These are phyloP conservation scores for Grus americana DNA, from an alignment of 2,113 vertebrate species.

Conservation along the genomic window DNA sequence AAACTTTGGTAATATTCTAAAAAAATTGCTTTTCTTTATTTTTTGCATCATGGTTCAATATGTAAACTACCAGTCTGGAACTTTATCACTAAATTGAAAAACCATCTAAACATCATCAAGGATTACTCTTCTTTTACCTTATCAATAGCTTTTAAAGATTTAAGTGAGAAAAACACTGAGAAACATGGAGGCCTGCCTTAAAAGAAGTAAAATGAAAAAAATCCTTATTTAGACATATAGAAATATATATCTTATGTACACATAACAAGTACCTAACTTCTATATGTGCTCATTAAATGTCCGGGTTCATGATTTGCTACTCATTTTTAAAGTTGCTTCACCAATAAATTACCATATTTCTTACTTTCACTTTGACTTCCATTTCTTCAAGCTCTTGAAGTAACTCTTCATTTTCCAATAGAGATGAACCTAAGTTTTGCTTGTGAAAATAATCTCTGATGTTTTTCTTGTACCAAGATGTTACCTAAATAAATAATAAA, in stretches of 20 bases:
- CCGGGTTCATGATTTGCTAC: not conserved
- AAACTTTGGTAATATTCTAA: not conserved
- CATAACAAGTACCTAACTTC: not conserved
- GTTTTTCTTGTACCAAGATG: constrained; percentile 81
- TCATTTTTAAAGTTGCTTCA: not conserved
- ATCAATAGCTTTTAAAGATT: not conserved
- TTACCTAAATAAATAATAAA: constrained; percentile 72
- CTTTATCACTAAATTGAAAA: not conserved
- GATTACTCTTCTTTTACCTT: not conserved
- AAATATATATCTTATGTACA: not conserved
- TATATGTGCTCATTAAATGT: not conserved
- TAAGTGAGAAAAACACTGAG: not conserved
- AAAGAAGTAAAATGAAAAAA: not conserved
- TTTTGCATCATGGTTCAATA: not conserved
- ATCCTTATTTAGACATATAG: not conserved
- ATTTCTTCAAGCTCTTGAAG: constrained; percentile 78
- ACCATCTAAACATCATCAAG: not conserved
- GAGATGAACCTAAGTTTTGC: constrained; percentile 77
- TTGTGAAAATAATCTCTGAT: constrained; percentile 74
- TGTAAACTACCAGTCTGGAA: not conserved
- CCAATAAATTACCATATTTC: not conserved
- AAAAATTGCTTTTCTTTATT: not conserved
- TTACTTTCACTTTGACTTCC: constrained; percentile 81
- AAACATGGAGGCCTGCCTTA: not conserved
- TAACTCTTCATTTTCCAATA: constrained; percentile 82